phyloP scores from a whole-genome alignment of 2,113 vertebrate species.

The Centropus bengalensis region DNA sequence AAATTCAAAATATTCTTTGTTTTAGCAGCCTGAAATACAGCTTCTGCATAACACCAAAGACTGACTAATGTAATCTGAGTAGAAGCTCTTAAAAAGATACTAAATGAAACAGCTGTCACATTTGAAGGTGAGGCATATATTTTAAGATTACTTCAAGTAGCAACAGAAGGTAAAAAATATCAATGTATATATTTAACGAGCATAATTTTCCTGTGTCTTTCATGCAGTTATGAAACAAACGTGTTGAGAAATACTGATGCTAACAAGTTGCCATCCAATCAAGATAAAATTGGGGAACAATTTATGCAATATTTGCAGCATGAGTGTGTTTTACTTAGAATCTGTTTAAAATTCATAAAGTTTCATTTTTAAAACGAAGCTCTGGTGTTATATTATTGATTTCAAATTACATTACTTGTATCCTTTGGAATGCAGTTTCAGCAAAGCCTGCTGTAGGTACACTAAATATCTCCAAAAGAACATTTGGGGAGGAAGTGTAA shows the following conservation, averaged over 20 bases:
- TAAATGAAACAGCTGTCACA: background rate
- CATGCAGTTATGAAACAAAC: slow-evolving; percentile 22
- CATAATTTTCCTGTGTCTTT: slow-evolving; percentile 42
- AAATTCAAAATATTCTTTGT: slow-evolving; percentile 52
- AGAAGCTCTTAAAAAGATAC: slow-evolving; percentile 9
- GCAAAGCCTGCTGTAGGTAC: slow-evolving; percentile 9
- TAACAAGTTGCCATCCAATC: slow-evolving; percentile 13
- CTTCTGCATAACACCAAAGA: slow-evolving; percentile 12
- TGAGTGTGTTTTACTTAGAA: background rate
- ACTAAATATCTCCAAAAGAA: slow-evolving; percentile 48
- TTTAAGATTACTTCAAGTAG: slow-evolving; percentile 37
- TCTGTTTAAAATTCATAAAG: slow-evolving; percentile 34
- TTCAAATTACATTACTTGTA: slow-evolving; percentile 31
- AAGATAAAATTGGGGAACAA: slow-evolving; percentile 5
- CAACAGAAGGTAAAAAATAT: slow-evolving; percentile 59
- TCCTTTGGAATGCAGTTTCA: slow-evolving; percentile 28
- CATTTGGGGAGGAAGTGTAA: background rate
- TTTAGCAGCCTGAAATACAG: slow-evolving; percentile 34
- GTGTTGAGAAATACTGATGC: background rate
- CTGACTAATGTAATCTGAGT: slow-evolving; percentile 11
- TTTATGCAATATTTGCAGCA: background rate
- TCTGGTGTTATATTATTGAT: background rate
- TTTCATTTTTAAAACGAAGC: slow-evolving; percentile 16
- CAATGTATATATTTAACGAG: slow-evolving; percentile 38
- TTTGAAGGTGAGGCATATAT: slow-evolving; percentile 27